Percentiles rank a stretch among this genome's conserved stretches.
Evolutionary conservation across 1,140 invertebrate genomes (phyloP).

Genomic region (Heliconius melpomene): DNA sequence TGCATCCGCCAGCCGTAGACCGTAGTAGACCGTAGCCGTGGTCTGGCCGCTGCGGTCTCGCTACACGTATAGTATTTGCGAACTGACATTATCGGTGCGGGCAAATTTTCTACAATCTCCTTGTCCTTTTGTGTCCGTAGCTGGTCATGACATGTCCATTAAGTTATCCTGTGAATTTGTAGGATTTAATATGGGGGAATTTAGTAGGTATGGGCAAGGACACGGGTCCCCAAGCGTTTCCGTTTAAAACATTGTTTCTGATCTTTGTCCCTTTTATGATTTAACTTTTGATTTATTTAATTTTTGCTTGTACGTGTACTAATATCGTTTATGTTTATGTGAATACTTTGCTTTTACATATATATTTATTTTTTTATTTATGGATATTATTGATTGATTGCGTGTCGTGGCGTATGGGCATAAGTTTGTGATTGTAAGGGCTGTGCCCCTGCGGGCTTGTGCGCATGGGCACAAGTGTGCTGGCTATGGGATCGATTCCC

Average conservation of each 20-base stretch:
- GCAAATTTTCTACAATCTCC: constrained; percentile 76
- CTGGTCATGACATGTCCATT: constrained; percentile 77
- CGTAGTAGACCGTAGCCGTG: constrained; percentile 20
- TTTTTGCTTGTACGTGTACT: background rate
- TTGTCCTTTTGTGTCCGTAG: constrained; percentile 66
- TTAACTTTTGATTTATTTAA: background rate
- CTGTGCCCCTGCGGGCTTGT: no score
- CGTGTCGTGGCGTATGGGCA: no score
- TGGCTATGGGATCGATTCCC: no score
- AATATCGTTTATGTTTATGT: no score
- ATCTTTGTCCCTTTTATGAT: background rate
- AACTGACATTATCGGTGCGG: constrained; percentile 65
- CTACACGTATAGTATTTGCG: constrained; percentile 53
- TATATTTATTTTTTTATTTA: no score
- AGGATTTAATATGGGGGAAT: constrained; percentile 8
- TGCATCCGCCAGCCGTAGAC: constrained; percentile 51
- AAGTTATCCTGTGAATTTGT: constrained; percentile 60
- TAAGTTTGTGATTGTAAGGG: no score
- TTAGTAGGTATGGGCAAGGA: constrained; percentile 2
- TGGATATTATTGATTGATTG: no score
- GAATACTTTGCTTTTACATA: no score
- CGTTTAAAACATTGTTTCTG: background rate
- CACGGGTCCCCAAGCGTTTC: background rate
- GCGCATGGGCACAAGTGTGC: no score
- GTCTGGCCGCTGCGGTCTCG: constrained; percentile 46